Conservation (phyloP, 2,888 invertebrate genomes). For the Gryllus longicercus region DNA sequence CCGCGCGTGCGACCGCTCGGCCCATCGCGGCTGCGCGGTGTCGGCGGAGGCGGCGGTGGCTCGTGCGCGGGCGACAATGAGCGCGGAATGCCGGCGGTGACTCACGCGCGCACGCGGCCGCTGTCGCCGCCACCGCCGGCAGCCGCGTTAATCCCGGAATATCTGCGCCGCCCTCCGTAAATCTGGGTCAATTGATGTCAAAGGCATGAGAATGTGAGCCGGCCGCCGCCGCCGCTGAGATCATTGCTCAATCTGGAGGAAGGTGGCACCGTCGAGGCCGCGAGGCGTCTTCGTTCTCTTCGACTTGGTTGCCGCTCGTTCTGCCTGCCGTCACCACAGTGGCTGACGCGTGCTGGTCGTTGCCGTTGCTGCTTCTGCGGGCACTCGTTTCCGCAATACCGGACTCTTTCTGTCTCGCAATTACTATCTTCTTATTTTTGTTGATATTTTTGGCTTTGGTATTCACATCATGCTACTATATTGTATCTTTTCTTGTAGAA, state of each 20-base stretch:
- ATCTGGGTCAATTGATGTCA: slow-evolving; percentile 74
- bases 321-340: too few relatives aligned
- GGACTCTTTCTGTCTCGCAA: too few relatives aligned
- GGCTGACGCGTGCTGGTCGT: too few relatives aligned
- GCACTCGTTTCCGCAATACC: too few relatives aligned
- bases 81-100: slow-evolving; percentile 19
- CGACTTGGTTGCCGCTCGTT: too few relatives aligned
- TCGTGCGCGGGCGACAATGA: neutral
- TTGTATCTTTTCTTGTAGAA: too few relatives aligned
- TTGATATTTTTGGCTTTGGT: too few relatives aligned
- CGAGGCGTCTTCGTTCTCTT: too few relatives aligned
- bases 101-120: slow-evolving; percentile 18
- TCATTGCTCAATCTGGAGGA: slow-evolving; percentile 17
- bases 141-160: slow-evolving; percentile 20
- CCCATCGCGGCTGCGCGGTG: neutral
- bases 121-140: neutral
- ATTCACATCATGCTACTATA: too few relatives aligned
- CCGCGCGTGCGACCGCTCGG: neutral
- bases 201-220: slow-evolving; percentile 57
- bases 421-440: too few relatives aligned
- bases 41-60: neutral
- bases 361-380: too few relatives aligned
- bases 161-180: slow-evolving; percentile 39
- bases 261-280: neutral
- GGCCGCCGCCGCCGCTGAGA: slow-evolving; percentile 19